Base-by-base conservation (phyloP, 2,797 vertebrate genomes). In the Iguana delicatissima region DNA sequence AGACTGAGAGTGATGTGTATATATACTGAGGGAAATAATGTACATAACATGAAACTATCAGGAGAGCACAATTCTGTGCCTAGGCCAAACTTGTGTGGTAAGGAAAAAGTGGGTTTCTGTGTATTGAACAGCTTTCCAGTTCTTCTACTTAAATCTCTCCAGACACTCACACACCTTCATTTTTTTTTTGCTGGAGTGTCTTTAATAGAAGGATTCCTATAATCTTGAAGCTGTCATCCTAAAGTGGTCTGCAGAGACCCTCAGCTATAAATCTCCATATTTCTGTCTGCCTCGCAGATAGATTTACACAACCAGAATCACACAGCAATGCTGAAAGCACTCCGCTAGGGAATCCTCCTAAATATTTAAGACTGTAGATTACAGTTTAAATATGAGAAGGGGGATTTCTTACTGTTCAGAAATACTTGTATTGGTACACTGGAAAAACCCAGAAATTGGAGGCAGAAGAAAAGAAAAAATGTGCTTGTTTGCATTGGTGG, bases 361-460 rank as follows among this genome's bases (percentile, higher is more conserved):
- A 67, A 35, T 77, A 84, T 89, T 92, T 87, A 62, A 94, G 92
- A 80, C 35, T 89, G 93, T 64, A 64, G 74, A 84, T 88, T 89
- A 42, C 18, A 16, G 4, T 81, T 91, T 89, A 81, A 24, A 13
- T 88, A 83, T 87, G 73, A 85, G 55, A 84, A 7, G 35, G 16
- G 38, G 42, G 85, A 16, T 42, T 42, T 20, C 52, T 20, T 50
- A 38, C 38, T 32, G 83, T 83, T 88, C 9, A 46, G 24, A 29
- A 84, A 35, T 80, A 57, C 57, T 50, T 89, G 6, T 79, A 29
- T 83, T 73, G 86, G 32, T 73, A 85, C 32, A 32, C 52, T 89
- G 46, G 22, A 79, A 64, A 69, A 55, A 80, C 52, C 20, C 32
- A 38, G 57, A 24, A 38, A 64, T 18, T n/a, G 20, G 10, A 1